A percentile compares a stretch with the other conserved stretches of the same genome.
Evolutionary conservation across 1,140 invertebrate species (phyloP).

Genomic region (Myzus persicae): DNA sequence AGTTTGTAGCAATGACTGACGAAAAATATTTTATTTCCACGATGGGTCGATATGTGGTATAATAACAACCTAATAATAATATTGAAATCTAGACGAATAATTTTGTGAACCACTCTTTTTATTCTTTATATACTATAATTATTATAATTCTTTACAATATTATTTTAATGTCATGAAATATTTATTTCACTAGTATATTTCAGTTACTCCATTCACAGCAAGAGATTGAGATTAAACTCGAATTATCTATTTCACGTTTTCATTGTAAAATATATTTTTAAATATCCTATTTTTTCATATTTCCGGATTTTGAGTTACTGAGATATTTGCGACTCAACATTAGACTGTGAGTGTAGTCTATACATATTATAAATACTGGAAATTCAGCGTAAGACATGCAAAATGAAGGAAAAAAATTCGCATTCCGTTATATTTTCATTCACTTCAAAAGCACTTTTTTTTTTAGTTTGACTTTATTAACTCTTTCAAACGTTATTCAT

Average conservation of each 20-base stretch:
- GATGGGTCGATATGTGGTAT: background rate
- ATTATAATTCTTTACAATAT: too few relatives aligned
- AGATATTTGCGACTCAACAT: background rate
- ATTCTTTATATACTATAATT: too few relatives aligned
- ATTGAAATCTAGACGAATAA: background rate
- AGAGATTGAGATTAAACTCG: background rate
- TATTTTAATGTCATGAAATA: too few relatives aligned
- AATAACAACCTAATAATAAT: background rate
- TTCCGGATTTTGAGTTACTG: background rate
- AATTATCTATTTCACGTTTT: background rate
- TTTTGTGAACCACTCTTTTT: background rate
- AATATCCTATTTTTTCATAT: background rate
- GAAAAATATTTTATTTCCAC: background rate
- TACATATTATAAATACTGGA: background rate
- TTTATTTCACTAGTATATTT: background rate
- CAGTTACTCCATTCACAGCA: background rate
- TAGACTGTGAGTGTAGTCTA: background rate
- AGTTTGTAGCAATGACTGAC: background rate
- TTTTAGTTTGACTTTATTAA: background rate
- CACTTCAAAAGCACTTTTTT: background rate
- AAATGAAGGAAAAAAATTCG: background rate
- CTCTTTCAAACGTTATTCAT: background rate
- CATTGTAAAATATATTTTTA: too few relatives aligned
- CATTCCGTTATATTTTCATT: background rate
- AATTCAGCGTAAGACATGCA: background rate